Conservation (phyloP, 2,888 invertebrate species). For the Liopterus haemorrhoidalis region DNA sequence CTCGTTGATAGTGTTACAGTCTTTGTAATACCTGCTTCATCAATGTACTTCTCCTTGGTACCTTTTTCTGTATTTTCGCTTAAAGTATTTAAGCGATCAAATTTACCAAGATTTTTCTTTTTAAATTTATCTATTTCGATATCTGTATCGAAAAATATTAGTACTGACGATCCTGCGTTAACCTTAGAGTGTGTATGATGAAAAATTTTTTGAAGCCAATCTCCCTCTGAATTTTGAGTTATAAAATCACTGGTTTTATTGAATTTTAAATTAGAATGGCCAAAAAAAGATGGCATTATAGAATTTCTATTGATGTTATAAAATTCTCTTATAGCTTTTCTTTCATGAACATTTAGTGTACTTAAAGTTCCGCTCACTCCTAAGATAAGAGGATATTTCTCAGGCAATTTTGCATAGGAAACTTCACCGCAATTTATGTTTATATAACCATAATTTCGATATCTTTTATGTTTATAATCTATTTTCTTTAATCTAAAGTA, state of each 20-base stretch:
- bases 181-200: not conserved
- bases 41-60: not conserved
- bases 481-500: slow-evolving; percentile 6
- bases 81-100: not conserved
- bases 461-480: slow-evolving; percentile 1
- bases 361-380: slow-evolving; percentile 4
- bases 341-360: not conserved
- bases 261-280: not conserved
- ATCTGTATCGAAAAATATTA: slow-evolving; percentile 1
- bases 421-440: not conserved
- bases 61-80: slow-evolving; percentile 1
- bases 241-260: not conserved
- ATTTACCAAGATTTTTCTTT: not conserved
- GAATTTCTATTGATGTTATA: not conserved
- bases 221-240: not conserved
- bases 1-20: slow-evolving; percentile 1
- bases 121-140: not conserved
- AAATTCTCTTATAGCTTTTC: not conserved
- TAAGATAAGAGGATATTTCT: not conserved
- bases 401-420: slow-evolving; percentile 3
- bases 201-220: not conserved
- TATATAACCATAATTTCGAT: not conserved
- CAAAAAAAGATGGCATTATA: slow-evolving; percentile 2
- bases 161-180: not conserved
- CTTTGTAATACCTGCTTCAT: not conserved